Conservation (phyloP, 2,888 invertebrate species). For the Pardosa pseudoannulata region DNA sequence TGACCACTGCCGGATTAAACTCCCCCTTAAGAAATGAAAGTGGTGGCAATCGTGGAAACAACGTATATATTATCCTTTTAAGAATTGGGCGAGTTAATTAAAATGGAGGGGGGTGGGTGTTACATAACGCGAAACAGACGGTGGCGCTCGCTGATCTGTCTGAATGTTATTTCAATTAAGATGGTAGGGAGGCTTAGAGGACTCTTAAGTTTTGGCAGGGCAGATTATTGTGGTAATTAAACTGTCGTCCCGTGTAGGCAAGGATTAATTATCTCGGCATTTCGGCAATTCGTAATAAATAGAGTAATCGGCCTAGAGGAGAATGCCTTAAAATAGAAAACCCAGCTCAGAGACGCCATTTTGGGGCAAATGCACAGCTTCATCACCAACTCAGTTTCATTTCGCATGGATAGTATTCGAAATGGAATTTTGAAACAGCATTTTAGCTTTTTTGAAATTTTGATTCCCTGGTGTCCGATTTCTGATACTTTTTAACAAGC, state of each 20-base stretch:
- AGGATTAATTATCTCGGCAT: conserved; percentile 58
- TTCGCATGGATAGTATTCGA: too few species aligned
- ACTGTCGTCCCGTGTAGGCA: conserved; percentile 39
- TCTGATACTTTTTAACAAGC: too few species aligned
- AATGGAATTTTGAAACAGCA: too few species aligned
- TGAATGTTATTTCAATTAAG: conserved; percentile 8
- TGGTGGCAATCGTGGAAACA: too few species aligned
- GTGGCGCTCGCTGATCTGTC: not conserved
- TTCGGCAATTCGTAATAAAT: conserved; percentile 41
- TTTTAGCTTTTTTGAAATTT: too few species aligned
- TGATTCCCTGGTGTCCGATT: too few species aligned
- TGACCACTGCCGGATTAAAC: too few species aligned
- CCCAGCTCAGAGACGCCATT: not conserved
- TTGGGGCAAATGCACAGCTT: too few species aligned
- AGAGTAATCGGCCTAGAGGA: conserved; percentile 51
- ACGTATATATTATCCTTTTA: too few species aligned
- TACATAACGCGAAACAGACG: not conserved
- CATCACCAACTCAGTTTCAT: too few species aligned
- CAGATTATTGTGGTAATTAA: conserved; percentile 56
- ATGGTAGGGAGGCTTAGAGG: not conserved
- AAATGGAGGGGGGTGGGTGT: not conserved
- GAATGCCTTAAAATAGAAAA: not conserved
- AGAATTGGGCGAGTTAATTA: not conserved
- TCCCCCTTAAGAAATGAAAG: too few species aligned
- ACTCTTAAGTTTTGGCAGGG: conserved; percentile 9